These are phyloP conservation scores for Fukomys damarensis DNA, from an alignment of 2,113 vertebrate genomes.

Conservation along the genomic window DNA sequence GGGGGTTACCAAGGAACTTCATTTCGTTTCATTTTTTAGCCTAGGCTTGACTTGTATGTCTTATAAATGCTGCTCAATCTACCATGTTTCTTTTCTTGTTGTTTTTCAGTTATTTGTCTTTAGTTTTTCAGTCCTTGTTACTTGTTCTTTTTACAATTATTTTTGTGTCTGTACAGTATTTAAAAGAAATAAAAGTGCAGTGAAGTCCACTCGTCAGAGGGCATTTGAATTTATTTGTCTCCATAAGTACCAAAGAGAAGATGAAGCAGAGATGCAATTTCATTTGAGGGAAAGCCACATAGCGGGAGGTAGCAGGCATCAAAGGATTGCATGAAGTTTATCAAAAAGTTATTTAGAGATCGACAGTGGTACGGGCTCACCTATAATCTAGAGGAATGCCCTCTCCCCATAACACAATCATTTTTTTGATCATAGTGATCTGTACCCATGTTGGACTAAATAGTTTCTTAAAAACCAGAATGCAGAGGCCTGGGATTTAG, in stretches of 20 bases:
- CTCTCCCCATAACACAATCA: background rate
- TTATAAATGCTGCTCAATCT: background rate
- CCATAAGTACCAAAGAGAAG: background rate
- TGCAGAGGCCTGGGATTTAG: background rate
- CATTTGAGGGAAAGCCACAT: background rate
- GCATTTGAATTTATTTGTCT: conserved; percentile 30
- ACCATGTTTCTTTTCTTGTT: background rate
- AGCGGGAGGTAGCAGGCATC: background rate
- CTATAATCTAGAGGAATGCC: background rate
- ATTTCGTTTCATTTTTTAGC: too few species aligned
- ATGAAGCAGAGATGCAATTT: background rate
- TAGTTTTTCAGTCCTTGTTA: background rate
- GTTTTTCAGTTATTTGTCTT: background rate
- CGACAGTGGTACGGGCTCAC: background rate
- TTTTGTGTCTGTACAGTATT: background rate
- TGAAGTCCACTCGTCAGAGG: background rate
- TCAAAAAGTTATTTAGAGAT: background rate
- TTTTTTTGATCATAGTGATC: background rate
- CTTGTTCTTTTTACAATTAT: background rate
- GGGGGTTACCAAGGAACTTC: fast-evolving
- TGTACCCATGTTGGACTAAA: background rate
- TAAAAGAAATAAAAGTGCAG: background rate
- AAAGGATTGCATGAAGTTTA: background rate
- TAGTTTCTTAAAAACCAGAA: background rate
- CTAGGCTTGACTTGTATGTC: background rate